These are phyloP conservation scores for Romanogobio albipinnatus DNA, from an alignment of 2,113 vertebrate genomes.

Conservation along the genomic window DNA sequence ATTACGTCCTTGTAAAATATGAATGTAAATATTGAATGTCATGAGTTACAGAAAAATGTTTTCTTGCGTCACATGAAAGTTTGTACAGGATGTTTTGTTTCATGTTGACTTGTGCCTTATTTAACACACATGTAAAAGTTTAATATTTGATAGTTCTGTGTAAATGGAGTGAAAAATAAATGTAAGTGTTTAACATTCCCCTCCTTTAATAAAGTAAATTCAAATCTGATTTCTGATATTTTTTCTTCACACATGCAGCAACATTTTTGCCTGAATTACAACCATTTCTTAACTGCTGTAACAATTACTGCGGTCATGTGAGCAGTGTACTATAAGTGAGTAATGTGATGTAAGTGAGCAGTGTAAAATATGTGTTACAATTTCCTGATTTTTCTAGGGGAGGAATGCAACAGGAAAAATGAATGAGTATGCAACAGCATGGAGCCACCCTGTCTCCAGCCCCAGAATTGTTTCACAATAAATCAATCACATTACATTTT, in stretches of 20 bases:
- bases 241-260: background rate
- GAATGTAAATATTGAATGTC: conserved; percentile 58
- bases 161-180: conserved; percentile 59
- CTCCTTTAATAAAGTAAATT: conserved; percentile 61
- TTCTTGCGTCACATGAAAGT: background rate
- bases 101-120: conserved; percentile 87
- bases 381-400: too few species aligned
- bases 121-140: conserved; percentile 77
- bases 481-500: too few species aligned
- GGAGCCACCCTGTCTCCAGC: too few species aligned
- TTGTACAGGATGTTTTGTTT: conserved; percentile 68
- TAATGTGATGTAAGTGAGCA: too few species aligned
- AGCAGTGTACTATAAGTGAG: too few species aligned
- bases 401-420: too few species aligned
- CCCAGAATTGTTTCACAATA: too few species aligned
- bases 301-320: too few species aligned
- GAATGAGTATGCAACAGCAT: too few species aligned
- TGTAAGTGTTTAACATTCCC: conserved; percentile 68
- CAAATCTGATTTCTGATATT: background rate
- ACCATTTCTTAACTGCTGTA: too few species aligned
- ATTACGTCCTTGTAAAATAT: conserved; percentile 44
- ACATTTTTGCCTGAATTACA: background rate
- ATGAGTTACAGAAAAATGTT: conserved; percentile 39
- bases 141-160: conserved; percentile 56
- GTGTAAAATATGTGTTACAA: too few species aligned